Evolutionary conservation across 2,888 invertebrate species (phyloP).

Genomic region (Tenthredo scrophulariae): DNA sequence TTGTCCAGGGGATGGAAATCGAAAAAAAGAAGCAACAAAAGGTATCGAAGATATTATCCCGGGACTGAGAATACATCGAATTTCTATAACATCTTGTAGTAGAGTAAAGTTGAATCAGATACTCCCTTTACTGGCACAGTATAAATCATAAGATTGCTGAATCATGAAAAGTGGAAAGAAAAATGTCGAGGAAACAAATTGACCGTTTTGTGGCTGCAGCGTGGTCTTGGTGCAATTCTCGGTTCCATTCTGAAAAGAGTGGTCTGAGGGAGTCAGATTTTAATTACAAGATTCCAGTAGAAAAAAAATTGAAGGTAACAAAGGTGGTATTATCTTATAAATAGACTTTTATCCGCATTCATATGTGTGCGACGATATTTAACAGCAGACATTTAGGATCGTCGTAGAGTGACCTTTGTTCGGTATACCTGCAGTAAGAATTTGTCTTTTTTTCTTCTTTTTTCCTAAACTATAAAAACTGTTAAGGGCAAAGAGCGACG

Average conservation of each 20-base stretch:
- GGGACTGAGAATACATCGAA: background rate
- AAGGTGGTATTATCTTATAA: background rate
- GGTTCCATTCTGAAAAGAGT: background rate
- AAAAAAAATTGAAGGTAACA: background rate
- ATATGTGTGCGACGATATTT: background rate
- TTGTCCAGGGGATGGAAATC: slow-evolving; percentile 15
- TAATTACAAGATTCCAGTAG: background rate
- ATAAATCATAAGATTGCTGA: slow-evolving; percentile 1
- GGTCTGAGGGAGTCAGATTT: background rate
- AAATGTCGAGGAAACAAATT: slow-evolving; percentile 4
- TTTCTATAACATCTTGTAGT: slow-evolving; percentile 9
- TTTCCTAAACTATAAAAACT: background rate
- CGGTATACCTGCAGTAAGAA: background rate
- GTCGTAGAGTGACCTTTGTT: slow-evolving; percentile 32
- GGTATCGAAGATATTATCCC: slow-evolving; percentile 9
- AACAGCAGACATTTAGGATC: slow-evolving; percentile 8
- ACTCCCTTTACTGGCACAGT: background rate
- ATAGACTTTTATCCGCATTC: background rate
- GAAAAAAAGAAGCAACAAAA: slow-evolving; percentile 19
- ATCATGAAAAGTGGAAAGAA: slow-evolving; percentile 10
- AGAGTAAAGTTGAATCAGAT: slow-evolving; percentile 42
- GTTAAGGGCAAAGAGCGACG: slow-evolving; percentile 6
- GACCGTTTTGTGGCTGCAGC: background rate
- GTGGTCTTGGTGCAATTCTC: background rate
- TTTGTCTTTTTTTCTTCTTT: background rate